Percentiles rank a stretch among this genome's conserved stretches.
Evolutionary conservation across 2,888 invertebrate genomes (phyloP).

Genomic region (Eurois occulta): DNA sequence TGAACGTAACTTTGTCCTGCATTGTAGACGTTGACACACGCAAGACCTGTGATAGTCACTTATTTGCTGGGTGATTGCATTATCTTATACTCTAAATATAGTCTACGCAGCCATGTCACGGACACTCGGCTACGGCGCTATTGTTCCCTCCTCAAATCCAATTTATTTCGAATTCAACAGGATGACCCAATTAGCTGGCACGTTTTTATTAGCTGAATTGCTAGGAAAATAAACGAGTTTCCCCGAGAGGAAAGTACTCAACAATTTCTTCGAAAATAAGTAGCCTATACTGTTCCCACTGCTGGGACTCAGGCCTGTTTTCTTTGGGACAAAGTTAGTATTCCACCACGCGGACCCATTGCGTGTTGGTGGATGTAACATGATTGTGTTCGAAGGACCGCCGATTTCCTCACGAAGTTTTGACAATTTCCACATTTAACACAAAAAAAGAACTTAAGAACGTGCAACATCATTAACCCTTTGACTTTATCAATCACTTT

Average conservation of each 20-base stretch:
- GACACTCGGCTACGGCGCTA: conserved; percentile 50
- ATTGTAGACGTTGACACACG: conserved; percentile 63
- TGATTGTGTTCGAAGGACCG: neutral
- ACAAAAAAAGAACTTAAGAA: conserved; percentile 20
- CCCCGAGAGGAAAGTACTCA: neutral
- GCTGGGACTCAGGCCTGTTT: neutral
- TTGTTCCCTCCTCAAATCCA: conserved; percentile 61
- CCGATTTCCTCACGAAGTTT: neutral
- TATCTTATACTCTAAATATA: conserved; percentile 77
- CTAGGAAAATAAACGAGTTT: conserved; percentile 15
- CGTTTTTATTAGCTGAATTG: conserved; percentile 26
- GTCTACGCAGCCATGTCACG: conserved; percentile 62
- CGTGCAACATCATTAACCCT: conserved; percentile 28
- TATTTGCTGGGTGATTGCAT: conserved; percentile 77
- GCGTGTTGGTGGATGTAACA: neutral
- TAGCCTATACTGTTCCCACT: neutral
- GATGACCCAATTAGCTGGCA: conserved; percentile 56
- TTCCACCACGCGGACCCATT: neutral
- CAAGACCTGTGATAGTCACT: conserved; percentile 82
- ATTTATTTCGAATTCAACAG: conserved; percentile 59
- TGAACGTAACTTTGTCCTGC: conserved; percentile 42
- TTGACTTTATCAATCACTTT: conserved; percentile 39
- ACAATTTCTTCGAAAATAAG: neutral
- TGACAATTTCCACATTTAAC: neutral
- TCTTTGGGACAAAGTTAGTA: neutral